Conservation (phyloP, 2,888 invertebrate species). For the Epinotia brunnichana region DNA sequence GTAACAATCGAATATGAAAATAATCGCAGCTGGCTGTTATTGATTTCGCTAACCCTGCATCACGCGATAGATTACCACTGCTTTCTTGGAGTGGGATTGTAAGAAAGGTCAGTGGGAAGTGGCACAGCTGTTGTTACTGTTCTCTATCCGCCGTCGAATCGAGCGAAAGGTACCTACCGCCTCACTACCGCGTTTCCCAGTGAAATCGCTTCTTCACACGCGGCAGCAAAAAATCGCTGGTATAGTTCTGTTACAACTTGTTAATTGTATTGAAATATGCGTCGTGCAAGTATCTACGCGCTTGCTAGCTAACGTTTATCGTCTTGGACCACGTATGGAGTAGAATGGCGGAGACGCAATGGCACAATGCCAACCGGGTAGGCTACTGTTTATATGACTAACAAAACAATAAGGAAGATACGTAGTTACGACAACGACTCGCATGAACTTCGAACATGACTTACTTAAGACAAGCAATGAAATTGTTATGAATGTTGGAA, state of each 20-base stretch:
- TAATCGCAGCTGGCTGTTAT: slow-evolving; percentile 7
- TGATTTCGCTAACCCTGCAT: slow-evolving; percentile 39
- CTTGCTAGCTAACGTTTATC: slow-evolving; percentile 51
- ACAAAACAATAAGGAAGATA: slow-evolving; percentile 42
- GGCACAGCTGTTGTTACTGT: slow-evolving; percentile 74
- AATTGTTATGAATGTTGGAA: slow-evolving; percentile 19
- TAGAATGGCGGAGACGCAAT: slow-evolving; percentile 66
- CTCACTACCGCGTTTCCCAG: slow-evolving; percentile 68
- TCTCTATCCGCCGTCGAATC: slow-evolving; percentile 73
- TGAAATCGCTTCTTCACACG: slow-evolving; percentile 79
- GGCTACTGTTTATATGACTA: slow-evolving; percentile 44
- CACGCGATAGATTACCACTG: slow-evolving; percentile 45
- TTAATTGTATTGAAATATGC: slow-evolving; percentile 74
- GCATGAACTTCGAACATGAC: slow-evolving; percentile 45
- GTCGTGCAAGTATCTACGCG: slow-evolving; percentile 57
- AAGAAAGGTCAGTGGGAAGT: slow-evolving; percentile 81
- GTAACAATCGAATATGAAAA: slow-evolving; percentile 9
- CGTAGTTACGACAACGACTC: slow-evolving; percentile 21
- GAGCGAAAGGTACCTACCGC: slow-evolving; percentile 80
- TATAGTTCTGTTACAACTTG: slow-evolving; percentile 61
- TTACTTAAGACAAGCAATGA: slow-evolving; percentile 10
- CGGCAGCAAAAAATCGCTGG: slow-evolving; percentile 69
- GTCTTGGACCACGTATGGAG: slow-evolving; percentile 59
- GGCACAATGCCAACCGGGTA: slow-evolving; percentile 66
- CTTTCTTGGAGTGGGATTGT: slow-evolving; percentile 62